Conservation (phyloP, 2,113 vertebrate species). For the Salvator merianae region DNA sequence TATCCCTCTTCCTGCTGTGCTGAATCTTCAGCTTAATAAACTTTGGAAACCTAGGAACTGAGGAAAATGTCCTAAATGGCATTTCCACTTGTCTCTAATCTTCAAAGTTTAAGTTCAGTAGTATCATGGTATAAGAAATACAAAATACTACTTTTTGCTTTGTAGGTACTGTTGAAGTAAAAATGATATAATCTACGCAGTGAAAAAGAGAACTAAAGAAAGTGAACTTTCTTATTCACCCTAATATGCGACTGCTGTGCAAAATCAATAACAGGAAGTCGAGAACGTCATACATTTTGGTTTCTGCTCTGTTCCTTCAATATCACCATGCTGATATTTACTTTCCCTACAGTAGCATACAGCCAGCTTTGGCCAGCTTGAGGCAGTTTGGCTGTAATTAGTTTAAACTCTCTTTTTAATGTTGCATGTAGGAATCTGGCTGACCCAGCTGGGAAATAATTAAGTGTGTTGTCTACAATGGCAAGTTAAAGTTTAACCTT, state of each 20-base stretch:
- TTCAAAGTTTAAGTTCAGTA: background rate
- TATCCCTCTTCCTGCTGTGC: too few relatives aligned
- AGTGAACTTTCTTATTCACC: conserved; percentile 13
- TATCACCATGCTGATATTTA: conserved; percentile 24
- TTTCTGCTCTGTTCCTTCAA: conserved; percentile 15
- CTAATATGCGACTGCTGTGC: conserved; percentile 19
- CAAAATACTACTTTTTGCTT: conserved; percentile 18
- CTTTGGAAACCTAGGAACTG: background rate
- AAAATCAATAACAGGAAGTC: conserved; percentile 23
- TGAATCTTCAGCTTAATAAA: too few relatives aligned
- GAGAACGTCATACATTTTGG: conserved; percentile 15
- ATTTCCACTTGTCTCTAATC: background rate
- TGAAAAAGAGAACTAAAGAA: conserved; percentile 10
- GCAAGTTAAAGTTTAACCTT: conserved; percentile 37
- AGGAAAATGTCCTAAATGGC: background rate
- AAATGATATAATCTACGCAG: background rate
- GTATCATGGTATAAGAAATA: background rate
- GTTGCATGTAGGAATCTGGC: background rate
- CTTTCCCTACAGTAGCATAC: background rate
- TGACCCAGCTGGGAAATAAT: conserved; percentile 46
- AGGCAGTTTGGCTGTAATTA: conserved; percentile 30
- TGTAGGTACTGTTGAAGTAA: background rate
- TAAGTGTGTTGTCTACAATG: conserved; percentile 29
- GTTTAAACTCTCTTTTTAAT: conserved; percentile 34
- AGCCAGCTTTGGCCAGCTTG: conserved; percentile 37